Evolutionary conservation across 2,113 vertebrate genomes (phyloP).

Genomic region (Callorhinus ursinus): DNA sequence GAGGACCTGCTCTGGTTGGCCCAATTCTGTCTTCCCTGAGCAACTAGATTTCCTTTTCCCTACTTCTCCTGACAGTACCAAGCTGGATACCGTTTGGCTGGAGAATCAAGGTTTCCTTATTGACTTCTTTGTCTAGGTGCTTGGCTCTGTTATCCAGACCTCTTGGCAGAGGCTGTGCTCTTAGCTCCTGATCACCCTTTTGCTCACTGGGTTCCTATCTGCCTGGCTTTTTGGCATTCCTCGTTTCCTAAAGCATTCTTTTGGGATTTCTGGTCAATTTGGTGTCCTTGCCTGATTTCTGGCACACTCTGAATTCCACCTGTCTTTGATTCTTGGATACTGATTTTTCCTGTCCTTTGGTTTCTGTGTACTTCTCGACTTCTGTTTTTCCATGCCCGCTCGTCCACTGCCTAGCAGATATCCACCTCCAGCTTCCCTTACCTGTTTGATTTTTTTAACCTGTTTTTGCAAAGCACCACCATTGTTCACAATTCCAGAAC

Average conservation of each 20-base stretch:
- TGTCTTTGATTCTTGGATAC: conserved; percentile 34
- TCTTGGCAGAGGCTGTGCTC: background rate
- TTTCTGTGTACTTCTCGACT: background rate
- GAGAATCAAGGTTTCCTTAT: background rate
- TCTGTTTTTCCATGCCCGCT: background rate
- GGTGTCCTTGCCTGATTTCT: background rate
- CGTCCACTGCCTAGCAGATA: background rate
- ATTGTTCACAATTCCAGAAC: conserved; percentile 41
- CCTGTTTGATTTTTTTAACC: background rate
- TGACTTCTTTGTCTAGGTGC: background rate
- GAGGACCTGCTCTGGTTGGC: background rate
- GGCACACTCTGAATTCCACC: background rate
- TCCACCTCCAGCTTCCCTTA: background rate
- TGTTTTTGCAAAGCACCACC: conserved; percentile 8
- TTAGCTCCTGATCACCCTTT: background rate
- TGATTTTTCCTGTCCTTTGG: background rate
- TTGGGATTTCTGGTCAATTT: background rate
- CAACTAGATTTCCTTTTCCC: background rate
- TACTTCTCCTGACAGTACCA: background rate
- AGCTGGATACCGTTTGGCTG: background rate
- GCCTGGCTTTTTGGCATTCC: background rate
- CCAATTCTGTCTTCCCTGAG: background rate
- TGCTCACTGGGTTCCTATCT: background rate
- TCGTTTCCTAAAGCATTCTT: background rate
- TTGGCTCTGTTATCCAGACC: background rate